phyloP scores from a whole-genome alignment of 2,888 invertebrate species.

The Chorisops tibialis region DNA sequence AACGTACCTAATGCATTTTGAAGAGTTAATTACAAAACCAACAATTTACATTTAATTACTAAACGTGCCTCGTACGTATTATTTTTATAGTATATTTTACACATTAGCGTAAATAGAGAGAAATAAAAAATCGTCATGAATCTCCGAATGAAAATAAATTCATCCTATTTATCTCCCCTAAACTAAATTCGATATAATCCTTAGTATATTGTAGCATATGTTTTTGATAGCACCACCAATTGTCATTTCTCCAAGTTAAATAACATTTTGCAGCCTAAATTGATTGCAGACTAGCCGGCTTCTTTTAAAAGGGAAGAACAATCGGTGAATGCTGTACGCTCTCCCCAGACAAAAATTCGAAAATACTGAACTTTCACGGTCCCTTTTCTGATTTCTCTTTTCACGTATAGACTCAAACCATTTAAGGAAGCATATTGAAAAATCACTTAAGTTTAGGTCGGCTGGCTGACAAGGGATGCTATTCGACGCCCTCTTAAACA shows the following conservation, averaged over 20 bases:
- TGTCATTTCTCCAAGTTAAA: slow-evolving; percentile 26
- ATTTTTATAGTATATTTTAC: too few relatives aligned
- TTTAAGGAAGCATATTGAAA: slow-evolving; percentile 21
- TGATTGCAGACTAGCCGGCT: slow-evolving; percentile 23
- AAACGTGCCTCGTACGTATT: too few relatives aligned
- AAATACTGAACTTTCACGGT: slow-evolving; percentile 20
- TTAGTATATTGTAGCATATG: slow-evolving; percentile 30
- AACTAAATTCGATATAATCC: slow-evolving; percentile 25
- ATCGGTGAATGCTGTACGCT: neutral
- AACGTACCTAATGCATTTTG: too few relatives aligned
- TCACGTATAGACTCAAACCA: neutral
- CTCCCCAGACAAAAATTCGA: neutral
- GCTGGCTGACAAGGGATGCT: neutral
- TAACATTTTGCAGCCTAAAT: slow-evolving; percentile 28
- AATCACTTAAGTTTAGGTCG: slow-evolving; percentile 12
- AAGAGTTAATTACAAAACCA: too few relatives aligned
- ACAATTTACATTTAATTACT: too few relatives aligned
- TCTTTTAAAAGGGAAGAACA: neutral
- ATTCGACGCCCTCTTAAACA: neutral
- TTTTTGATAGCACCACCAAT: slow-evolving; percentile 33
- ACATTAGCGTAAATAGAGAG: too few relatives aligned
- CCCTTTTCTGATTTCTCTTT: slow-evolving; percentile 1
- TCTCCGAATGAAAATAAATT: slow-evolving; percentile 9
- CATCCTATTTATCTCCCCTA: slow-evolving; percentile 1
- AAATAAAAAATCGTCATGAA: too few relatives aligned